Base-by-base conservation (phyloP, 2,113 vertebrate species). In the Oryzias celebensis region DNA sequence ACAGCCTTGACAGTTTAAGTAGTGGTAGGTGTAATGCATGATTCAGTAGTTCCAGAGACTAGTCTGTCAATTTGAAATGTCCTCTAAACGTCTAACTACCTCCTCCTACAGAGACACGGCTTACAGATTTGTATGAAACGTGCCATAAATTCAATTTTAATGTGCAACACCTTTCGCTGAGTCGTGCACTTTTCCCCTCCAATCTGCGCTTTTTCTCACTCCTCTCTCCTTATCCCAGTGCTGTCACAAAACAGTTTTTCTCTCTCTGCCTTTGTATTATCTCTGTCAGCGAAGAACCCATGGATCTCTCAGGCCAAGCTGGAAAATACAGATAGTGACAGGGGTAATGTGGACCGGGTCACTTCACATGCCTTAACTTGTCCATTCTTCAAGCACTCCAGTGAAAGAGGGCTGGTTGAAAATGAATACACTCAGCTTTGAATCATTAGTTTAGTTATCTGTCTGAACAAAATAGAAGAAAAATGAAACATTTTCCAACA, bases 131-230 rank as follows among this genome's bases (percentile, higher is more conserved):
- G 84, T 80, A 82, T 84, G 84, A 89, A 91, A 86, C 77, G 68
- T 69, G 79, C 87, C 77, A 80, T 90, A 91, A 88, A 92, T 92
- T 85, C 79, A 75, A 88, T 90, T 92, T 92, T 91, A 91, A 91
- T 91, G 87, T 54, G 66, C 66, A 8, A 73, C 82, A 83, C 87
- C 85, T 91, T 90, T 80, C 53, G 90, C 90, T 90, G 90, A 91
- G 81, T 90, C 87, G 85, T 88, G 86, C 81, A 75, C 78, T 85
- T 81, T 36, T 68, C 56, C 78, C 54, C 62, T 46, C 43, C 54
- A 28, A 53, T 42, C 41, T n/a, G 17, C 43, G 36, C 54, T 52
- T 69, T 58, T 12, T 18, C 44, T 18, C 31, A 2, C 69, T 75
- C 52, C 46, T 55, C 68, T 52, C 28, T 48, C 36, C 75, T 84